These are phyloP conservation scores for Elachura formosa DNA, from an alignment of 2,113 vertebrate species.

Conservation along the genomic window DNA sequence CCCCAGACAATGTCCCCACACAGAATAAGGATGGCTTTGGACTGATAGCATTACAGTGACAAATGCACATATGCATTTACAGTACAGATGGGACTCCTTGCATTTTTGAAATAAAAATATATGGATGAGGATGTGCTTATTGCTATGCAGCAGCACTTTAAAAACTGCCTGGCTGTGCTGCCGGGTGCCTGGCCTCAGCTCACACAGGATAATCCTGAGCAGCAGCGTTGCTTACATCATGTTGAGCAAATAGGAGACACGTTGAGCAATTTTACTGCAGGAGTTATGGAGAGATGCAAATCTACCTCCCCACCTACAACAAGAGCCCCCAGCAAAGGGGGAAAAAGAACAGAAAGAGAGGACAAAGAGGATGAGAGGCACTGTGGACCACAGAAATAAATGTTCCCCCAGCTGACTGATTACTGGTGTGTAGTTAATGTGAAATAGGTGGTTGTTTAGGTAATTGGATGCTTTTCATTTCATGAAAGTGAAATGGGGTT, in stretches of 20 bases:
- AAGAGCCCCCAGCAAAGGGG: background rate
- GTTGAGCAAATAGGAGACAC: background rate
- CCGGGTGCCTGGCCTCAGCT: background rate
- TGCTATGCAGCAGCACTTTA: background rate
- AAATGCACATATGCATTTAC: background rate
- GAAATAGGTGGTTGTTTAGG: constrained; percentile 64
- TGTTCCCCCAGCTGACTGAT: constrained; percentile 40
- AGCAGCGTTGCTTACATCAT: background rate
- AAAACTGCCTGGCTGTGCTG: background rate
- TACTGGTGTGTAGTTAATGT: constrained; percentile 61
- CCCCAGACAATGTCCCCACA: background rate
- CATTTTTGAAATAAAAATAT: background rate
- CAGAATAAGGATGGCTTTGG: background rate
- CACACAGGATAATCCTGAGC: background rate
- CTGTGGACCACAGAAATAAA: background rate
- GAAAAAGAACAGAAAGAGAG: background rate
- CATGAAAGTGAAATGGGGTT: constrained; percentile 46
- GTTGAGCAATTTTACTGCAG: background rate
- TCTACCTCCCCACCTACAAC: background rate
- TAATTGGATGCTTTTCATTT: constrained; percentile 66
- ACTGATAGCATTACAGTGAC: constrained; percentile 1
- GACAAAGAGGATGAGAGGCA: constrained; percentile 9
- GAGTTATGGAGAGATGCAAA: background rate
- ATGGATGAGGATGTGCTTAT: background rate
- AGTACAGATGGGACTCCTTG: constrained; percentile 5